Conservation (phyloP, 2,113 vertebrate genomes). For the Tor tambroides region DNA sequence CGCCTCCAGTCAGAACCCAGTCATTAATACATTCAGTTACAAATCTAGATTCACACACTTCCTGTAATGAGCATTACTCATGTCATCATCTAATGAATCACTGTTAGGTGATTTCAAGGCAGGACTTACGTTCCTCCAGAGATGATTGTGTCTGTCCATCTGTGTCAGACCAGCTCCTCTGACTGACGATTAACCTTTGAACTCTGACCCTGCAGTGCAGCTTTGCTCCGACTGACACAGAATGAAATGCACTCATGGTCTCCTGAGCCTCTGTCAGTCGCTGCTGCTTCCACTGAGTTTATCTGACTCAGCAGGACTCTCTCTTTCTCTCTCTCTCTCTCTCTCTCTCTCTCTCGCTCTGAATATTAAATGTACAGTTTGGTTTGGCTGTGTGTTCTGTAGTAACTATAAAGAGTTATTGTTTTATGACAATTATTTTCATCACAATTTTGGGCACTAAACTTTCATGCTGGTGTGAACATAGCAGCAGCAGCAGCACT, state of each 20-base stretch:
- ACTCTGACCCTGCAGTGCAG: background rate
- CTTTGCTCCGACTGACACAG: background rate
- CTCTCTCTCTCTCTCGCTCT: background rate
- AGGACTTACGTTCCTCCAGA: background rate
- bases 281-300: background rate
- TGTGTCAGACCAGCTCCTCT: background rate
- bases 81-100: background rate
- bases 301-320: conserved; percentile 26
- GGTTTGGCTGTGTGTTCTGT: too few species aligned
- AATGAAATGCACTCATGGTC: background rate
- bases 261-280: background rate
- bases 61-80: too few species aligned
- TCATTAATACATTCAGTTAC: background rate
- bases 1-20: background rate
- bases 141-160: background rate
- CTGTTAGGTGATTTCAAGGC: too few species aligned
- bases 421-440: too few species aligned
- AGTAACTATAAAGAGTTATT: too few species aligned
- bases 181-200: background rate
- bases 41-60: background rate
- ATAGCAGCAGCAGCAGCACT: too few species aligned
- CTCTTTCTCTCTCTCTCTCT: conserved; percentile 27
- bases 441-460: too few species aligned
- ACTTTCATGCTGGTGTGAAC: too few species aligned
- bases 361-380: too few species aligned